These are phyloP conservation scores for Equus przewalskii DNA, from an alignment of 2,113 vertebrate genomes.

Conservation along the genomic window DNA sequence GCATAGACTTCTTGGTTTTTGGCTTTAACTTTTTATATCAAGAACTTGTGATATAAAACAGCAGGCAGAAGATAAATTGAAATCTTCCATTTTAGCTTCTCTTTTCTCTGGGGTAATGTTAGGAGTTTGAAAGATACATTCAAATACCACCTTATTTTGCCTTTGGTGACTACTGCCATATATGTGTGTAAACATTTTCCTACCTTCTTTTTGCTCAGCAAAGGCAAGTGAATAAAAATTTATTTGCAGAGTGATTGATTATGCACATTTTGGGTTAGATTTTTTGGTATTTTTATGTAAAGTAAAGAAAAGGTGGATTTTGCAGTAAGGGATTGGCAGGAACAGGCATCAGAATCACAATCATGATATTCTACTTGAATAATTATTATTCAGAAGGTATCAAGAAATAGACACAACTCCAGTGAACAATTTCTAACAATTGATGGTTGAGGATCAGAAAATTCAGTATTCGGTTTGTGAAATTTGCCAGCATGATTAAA, in stretches of 20 bases:
- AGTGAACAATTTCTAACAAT: constrained; percentile 48
- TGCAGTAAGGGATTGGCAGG: constrained; percentile 52
- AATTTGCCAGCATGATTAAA: constrained; percentile 57
- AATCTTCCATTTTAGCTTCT: constrained; percentile 63
- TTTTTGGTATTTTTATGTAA: constrained; percentile 45
- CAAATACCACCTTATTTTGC: constrained; percentile 61
- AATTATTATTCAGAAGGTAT: constrained; percentile 62
- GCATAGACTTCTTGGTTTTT: constrained; percentile 75
- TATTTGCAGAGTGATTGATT: constrained; percentile 57
- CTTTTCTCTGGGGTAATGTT: constrained; percentile 56
- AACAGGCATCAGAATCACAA: constrained; percentile 55
- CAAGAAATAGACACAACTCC: constrained; percentile 51
- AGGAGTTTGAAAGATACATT: constrained; percentile 61
- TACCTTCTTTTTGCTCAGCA: constrained; percentile 58
- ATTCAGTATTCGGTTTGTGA: constrained; percentile 58
- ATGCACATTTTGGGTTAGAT: constrained; percentile 28
- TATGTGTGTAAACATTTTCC: constrained; percentile 66
- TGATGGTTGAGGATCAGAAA: constrained; percentile 62
- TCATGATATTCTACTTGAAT: constrained; percentile 75
- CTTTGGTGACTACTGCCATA: constrained; percentile 22
- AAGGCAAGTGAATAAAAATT: constrained; percentile 61
- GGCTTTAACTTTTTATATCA: constrained; percentile 61
- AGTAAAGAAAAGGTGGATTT: constrained; percentile 48
- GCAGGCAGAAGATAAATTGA: constrained; percentile 51
- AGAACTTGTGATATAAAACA: constrained; percentile 70